Base-by-base conservation (phyloP, 1,140 invertebrate species). In the Sminthurinus signatus region DNA sequence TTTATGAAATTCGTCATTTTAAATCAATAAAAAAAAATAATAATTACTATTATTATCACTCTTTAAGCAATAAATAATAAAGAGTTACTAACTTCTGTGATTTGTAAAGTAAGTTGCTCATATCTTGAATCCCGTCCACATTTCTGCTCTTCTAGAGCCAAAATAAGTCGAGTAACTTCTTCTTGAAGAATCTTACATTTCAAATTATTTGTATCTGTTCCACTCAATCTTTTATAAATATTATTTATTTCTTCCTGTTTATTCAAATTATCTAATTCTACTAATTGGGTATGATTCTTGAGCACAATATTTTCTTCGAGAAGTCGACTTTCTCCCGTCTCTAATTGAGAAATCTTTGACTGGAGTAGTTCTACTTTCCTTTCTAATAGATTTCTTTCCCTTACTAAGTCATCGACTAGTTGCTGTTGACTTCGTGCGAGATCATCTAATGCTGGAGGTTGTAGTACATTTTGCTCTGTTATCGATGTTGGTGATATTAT, bases 91-190 rank as follows among this genome's bases (percentile, higher is more conserved):
- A 80, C 78, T 74, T 88, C 85, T 73, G 87, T 88, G 31, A 93
- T 77, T 76, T 93, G 89, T 66, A 88, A 80, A 0, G 90, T 92
- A 46, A 95, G 79, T 76, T 94, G 90, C 73, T 95, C 91, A 76
- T 89, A 91, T 14, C 88, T 81, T 0, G 62, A 15, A 23, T 93
- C 32, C 32, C 15, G 5, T 36, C 32, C 32, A 36, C 32, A 85
- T 69, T 94, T 91, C 69, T 89, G 80, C 69, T 92, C 87, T 76
- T 94, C 89, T 25, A 93, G 79, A 82, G 89, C 89, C 73, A 91
- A 88, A 8, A 91, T 66, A 15, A 70, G 36, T 27, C 68, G 36
- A n/a, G 59, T 56, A 2, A 70, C 64, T 62, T 71, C 67, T 1
- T 64, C 64, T 12, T 71, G 64, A 1, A 73, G 56, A 2, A 59